phyloP scores from a whole-genome alignment of 1,140 invertebrate genomes.

The Drosophila ambigua region DNA sequence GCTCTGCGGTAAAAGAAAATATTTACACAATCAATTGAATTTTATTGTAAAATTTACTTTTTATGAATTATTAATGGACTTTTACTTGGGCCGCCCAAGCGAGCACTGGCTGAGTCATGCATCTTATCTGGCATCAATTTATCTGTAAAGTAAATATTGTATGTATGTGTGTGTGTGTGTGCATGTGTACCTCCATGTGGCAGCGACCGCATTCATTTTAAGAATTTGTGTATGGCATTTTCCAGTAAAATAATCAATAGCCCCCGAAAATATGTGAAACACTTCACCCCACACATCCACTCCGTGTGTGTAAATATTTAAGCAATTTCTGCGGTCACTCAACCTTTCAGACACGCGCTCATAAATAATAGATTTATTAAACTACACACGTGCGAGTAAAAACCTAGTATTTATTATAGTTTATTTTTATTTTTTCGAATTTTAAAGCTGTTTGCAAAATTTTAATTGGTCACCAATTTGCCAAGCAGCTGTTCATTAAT shows the following conservation, averaged over 20 bases:
- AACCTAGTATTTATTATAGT: no score
- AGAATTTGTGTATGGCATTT: slow-evolving; percentile 52
- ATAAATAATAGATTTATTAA: slow-evolving; percentile 6
- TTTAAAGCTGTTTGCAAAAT: no score
- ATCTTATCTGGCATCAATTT: slow-evolving; percentile 34
- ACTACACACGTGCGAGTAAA: neutral
- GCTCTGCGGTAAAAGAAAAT: slow-evolving; percentile 56
- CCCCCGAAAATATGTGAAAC: slow-evolving; percentile 17
- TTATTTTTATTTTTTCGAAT: no score
- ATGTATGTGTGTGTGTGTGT: slow-evolving; percentile 13
- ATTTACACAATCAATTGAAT: slow-evolving; percentile 80
- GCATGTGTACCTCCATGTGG: slow-evolving; percentile 24
- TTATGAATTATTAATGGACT: slow-evolving; percentile 77
- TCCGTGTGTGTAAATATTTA: slow-evolving; percentile 33
- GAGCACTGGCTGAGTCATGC: slow-evolving; percentile 6
- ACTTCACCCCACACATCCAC: neutral
- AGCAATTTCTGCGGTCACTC: slow-evolving; percentile 36
- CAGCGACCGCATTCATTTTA: slow-evolving; percentile 41
- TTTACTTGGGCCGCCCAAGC: slow-evolving; percentile 13
- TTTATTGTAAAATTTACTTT: slow-evolving; percentile 73
- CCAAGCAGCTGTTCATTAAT: no score
- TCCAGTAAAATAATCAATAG: slow-evolving; percentile 25
- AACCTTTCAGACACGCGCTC: slow-evolving; percentile 8
- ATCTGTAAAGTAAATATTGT: slow-evolving; percentile 2
- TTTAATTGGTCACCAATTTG: no score